Conservation (phyloP, 1,140 invertebrate species). For the Asobara japonica region DNA sequence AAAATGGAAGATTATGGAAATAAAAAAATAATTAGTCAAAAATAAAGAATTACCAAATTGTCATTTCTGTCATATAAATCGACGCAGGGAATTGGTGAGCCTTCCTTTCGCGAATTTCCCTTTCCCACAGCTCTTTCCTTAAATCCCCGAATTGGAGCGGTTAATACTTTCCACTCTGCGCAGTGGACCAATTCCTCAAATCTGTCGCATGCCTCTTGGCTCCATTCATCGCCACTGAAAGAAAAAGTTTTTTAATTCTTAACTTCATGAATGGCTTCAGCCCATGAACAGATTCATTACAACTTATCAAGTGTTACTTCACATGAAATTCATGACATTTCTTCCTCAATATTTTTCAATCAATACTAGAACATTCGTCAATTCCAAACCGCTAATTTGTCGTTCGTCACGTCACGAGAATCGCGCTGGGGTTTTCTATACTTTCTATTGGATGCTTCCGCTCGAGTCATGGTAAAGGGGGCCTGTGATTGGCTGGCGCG, state of each 20-base stretch:
- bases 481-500: too few relatives aligned
- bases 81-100: conserved; percentile 47
- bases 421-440: too few relatives aligned
- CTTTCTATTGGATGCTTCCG: too few relatives aligned
- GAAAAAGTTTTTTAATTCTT: not conserved
- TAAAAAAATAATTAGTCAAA: not conserved
- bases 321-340: too few relatives aligned
- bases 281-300: too few relatives aligned
- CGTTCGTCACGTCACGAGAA: too few relatives aligned
- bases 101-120: conserved; percentile 39
- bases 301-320: too few relatives aligned
- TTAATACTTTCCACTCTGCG: conserved; percentile 74
- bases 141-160: conserved; percentile 75
- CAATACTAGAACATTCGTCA: too few relatives aligned
- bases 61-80: conserved; percentile 45
- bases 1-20: not conserved
- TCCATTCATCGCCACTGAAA: conserved; percentile 66
- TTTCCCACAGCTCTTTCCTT: conserved; percentile 62
- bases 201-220: conserved; percentile 71
- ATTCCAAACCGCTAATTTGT: too few relatives aligned
- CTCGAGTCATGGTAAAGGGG: too few relatives aligned
- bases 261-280: not conserved
- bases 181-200: conserved; percentile 77
- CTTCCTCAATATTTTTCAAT: too few relatives aligned
- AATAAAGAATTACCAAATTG: conserved; percentile 39